Conservation (phyloP, 2,113 vertebrate genomes). For the Callorhinus ursinus region DNA sequence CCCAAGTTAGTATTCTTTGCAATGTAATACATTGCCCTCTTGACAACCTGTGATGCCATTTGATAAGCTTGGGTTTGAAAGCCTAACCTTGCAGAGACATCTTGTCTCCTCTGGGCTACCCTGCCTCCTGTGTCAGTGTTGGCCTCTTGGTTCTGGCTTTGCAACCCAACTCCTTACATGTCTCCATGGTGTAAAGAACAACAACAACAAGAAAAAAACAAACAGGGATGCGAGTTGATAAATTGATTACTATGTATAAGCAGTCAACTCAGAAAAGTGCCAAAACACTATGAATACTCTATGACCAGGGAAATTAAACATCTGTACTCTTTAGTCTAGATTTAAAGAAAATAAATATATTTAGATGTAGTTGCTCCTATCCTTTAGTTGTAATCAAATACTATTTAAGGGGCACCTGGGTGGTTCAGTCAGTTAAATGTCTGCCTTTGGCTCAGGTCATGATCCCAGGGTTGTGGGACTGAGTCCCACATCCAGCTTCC, state of each 20-base stretch:
- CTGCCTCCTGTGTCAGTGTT: not conserved
- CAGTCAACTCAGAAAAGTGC: not conserved
- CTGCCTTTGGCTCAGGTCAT: not conserved
- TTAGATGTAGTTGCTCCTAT: not conserved
- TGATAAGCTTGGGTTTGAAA: not conserved
- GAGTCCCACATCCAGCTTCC: not conserved
- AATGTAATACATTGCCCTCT: accelerated
- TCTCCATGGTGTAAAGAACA: not conserved
- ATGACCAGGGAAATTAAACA: slow-evolving; percentile 34
- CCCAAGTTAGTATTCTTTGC: not conserved
- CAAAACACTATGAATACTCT: not conserved
- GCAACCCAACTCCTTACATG: not conserved
- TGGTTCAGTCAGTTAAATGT: not conserved
- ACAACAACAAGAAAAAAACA: not conserved
- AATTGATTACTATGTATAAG: not conserved
- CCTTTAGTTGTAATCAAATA: not conserved
- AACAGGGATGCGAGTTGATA: not conserved
- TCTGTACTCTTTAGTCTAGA: not conserved
- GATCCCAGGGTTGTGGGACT: not conserved
- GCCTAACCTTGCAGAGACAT: not conserved
- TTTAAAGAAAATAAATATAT: not conserved
- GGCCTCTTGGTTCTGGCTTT: not conserved
- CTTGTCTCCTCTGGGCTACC: not conserved
- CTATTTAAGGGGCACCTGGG: not conserved
- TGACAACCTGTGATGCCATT: not conserved